Base-by-base conservation (phyloP, 2,113 vertebrate genomes). In the Trichechus manatus region DNA sequence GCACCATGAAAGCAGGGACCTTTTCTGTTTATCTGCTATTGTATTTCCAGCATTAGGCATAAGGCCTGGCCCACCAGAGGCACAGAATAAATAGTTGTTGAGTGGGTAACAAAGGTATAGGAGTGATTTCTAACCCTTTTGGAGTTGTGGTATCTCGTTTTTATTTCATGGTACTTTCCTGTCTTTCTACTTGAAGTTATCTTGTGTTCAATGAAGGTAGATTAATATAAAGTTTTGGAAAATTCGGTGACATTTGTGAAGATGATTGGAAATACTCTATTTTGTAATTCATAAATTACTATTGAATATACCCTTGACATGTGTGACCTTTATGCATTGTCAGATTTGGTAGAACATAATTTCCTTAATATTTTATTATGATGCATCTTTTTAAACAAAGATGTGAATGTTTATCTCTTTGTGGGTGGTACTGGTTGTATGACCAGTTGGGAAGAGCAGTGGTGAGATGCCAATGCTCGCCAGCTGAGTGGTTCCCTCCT, bases 251-350 rank as follows among this genome's bases (percentile, higher is more conserved):
- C 8, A 20, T 87, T 77, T 91, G 53, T 88, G 86, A 81, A 85
- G 36, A 92, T 68, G 50, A 42, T 77, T 91, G 75, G 61, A 93
- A 96, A 82, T 81, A 56, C 5, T 87, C 42, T 66, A 29, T 83
- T 92, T 93, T 79, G n/a, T 85, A 91, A 91, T 94, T 93, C 23
- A 29, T 39, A 94, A 80, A 86, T 90, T 78, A 82, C 68, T 95
- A 15, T 47, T n/a, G 53, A 89, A 47, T 92, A 56, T 77, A 84
- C 6, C 68, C 33, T 94, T 92, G 53, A 96, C 19, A 53, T 39
- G 92, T 95, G 53, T 93, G 39, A 86, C 47, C 83, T 91, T 95
- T 86, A 50, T 61, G 86, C 89, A n/a, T 87, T 89, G 39, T 89
- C 75, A 29, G 70, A 0, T 86, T 61, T 25, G 70, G 70, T 44